Percentiles rank a stretch among this genome's conserved stretches.
These are phyloP conservation scores for Drosophila merina DNA, from an alignment of 2,888 invertebrate genomes.

Conservation along the genomic window DNA sequence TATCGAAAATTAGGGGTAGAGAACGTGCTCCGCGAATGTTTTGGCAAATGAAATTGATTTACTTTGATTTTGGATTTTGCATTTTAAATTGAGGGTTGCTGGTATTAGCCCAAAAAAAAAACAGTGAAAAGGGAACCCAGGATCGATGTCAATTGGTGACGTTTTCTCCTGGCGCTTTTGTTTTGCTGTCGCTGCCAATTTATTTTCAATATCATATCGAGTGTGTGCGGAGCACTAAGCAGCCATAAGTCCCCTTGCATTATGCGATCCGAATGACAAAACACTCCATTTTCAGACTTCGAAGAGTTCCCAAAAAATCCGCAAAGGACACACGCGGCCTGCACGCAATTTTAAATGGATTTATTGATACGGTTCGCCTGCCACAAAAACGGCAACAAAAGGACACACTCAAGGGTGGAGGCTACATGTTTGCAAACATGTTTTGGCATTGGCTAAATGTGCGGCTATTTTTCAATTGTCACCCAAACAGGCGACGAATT, in stretches of 20 bases:
- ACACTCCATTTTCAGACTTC: constrained; percentile 45
- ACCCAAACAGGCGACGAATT: constrained; percentile 58
- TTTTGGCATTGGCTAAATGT: constrained; percentile 62
- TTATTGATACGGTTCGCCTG: constrained; percentile 74
- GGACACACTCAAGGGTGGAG: constrained; percentile 6
- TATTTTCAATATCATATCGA: constrained; percentile 62
- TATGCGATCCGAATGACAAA: constrained; percentile 64
- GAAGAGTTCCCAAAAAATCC: not conserved
- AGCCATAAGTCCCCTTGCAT: constrained; percentile 76
- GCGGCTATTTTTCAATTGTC: constrained; percentile 81
- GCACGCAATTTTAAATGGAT: constrained; percentile 78
- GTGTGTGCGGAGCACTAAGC: constrained; percentile 59
- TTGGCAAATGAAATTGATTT: constrained; percentile 80
- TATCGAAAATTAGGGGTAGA: constrained; percentile 1
- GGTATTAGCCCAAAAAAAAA: constrained; percentile 40
- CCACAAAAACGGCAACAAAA: constrained; percentile 50
- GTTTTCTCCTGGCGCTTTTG: constrained; percentile 67
- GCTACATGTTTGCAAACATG: constrained; percentile 75
- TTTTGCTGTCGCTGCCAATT: constrained; percentile 73
- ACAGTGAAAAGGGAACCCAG: not conserved
- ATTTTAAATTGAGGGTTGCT: constrained; percentile 74
- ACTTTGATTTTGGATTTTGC: constrained; percentile 82
- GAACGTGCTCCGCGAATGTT: constrained; percentile 70
- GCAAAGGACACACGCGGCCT: constrained; percentile 58
- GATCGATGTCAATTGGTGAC: constrained; percentile 68